Percentiles rank a stretch among this genome's conserved stretches.
Evolutionary conservation across 37 sponge, comb jelly and placozoan genomes (phyloP).

Genomic region (Corticium candelabrum): DNA sequence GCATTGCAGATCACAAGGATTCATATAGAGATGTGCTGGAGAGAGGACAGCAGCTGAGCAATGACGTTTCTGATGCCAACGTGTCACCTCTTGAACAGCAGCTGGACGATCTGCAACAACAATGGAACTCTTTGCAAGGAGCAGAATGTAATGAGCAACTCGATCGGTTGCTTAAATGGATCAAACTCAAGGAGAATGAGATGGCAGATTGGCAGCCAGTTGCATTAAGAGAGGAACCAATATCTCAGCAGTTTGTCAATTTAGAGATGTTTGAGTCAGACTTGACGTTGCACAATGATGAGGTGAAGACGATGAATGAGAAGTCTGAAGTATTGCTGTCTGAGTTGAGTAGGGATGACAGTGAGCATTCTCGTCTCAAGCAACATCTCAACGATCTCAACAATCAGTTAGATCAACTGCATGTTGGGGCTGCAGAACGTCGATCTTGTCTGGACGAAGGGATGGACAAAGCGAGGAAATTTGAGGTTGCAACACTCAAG

Average conservation of each 20-base stretch:
- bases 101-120: constrained; percentile 14
- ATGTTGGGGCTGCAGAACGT: not conserved
- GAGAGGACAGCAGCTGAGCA: constrained; percentile 27
- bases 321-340: too few species aligned
- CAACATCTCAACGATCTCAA: too few species aligned
- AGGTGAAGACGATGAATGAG: too few species aligned
- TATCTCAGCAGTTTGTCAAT: not conserved
- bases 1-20: constrained; percentile 27
- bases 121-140: constrained; percentile 8
- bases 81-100: constrained; percentile 30
- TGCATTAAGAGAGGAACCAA: not conserved
- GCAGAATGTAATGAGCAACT: too few species aligned
- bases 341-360: too few species aligned
- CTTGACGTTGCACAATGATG: too few species aligned
- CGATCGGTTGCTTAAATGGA: too few species aligned
- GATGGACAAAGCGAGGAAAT: not conserved
- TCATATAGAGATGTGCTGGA: constrained; percentile 3
- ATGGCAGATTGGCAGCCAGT: not conserved
- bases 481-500: not conserved
- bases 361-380: too few species aligned
- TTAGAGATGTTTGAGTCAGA: not conserved
- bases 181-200: too few species aligned
- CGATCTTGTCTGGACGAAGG: not conserved
- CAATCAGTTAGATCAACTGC: too few species aligned
- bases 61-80: not conserved